Evolutionary conservation across 2,888 invertebrate genomes (phyloP).

Genomic region (Poecilus cupreus): DNA sequence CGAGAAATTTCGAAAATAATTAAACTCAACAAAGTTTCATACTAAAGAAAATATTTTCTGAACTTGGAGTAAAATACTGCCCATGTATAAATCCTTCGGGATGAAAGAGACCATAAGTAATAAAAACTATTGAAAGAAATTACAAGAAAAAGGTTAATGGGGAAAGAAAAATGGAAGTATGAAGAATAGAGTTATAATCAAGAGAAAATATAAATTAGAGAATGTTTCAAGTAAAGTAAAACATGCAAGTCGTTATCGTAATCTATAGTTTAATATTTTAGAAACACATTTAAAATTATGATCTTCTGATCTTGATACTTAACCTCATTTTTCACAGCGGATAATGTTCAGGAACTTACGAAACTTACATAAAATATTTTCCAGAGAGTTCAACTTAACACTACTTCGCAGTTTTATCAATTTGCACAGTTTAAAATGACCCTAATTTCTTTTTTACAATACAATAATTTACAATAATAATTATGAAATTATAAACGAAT

Average conservation of each 20-base stretch:
- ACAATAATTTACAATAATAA: no score
- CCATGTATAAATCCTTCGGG: neutral
- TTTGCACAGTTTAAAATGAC: no score
- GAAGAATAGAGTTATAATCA: neutral
- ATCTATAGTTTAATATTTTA: neutral
- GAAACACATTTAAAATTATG: neutral
- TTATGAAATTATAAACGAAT: no score
- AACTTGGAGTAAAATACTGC: no score
- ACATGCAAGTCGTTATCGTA: neutral
- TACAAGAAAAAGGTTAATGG: neutral
- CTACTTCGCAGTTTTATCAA: no score
- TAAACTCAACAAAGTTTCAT: neutral
- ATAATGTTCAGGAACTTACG: no score
- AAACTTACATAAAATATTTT: no score
- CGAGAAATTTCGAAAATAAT: neutral
- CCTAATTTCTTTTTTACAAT: no score
- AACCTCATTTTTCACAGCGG: neutral
- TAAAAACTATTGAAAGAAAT: conserved; percentile 18
- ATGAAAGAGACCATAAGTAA: neutral
- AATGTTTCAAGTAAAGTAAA: neutral
- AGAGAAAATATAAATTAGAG: neutral
- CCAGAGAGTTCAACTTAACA: no score
- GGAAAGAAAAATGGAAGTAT: neutral
- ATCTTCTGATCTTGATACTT: neutral
- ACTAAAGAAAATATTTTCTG: no score